A percentile compares a stretch with the other conserved stretches of the same genome.
Evolutionary conservation across 2,113 vertebrate species (phyloP).

Genomic region (Ictidomys tridecemlineatus): DNA sequence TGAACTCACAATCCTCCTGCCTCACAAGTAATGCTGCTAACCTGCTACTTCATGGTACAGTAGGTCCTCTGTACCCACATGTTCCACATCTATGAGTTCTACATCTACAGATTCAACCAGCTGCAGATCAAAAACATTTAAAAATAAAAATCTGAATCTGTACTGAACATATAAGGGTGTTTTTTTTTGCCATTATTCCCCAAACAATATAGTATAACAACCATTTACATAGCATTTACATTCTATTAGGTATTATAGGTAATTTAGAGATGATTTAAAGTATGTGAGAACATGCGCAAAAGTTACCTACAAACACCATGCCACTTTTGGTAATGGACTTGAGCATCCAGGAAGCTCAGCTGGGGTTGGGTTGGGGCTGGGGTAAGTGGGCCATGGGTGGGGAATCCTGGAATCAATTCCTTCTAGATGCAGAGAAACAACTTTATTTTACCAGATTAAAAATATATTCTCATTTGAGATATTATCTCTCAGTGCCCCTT

Average conservation of each 20-base stretch:
- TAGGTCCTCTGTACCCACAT: not conserved
- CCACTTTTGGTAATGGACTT: not conserved
- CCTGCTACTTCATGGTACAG: not conserved
- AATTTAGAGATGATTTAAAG: not conserved
- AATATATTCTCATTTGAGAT: conserved; percentile 38
- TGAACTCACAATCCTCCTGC: no score
- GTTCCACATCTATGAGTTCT: not conserved
- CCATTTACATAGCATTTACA: not conserved
- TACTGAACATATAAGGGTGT: no score
- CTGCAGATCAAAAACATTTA: not conserved
- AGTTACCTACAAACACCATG: not conserved
- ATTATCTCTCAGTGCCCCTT: not conserved
- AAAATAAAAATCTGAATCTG: not conserved
- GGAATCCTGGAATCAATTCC: not conserved
- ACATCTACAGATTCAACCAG: not conserved
- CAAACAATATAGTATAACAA: not conserved
- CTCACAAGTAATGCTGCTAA: not conserved
- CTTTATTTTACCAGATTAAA: conserved; percentile 2
- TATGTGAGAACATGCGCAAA: not conserved
- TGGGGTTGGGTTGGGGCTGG: not conserved
- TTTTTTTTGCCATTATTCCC: not conserved
- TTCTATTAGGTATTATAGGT: not conserved
- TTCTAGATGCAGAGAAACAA: not conserved
- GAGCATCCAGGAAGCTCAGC: not conserved
- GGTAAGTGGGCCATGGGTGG: no score